phyloP scores from a whole-genome alignment of 1,140 invertebrate species.

The Potamilus streckersoni region DNA sequence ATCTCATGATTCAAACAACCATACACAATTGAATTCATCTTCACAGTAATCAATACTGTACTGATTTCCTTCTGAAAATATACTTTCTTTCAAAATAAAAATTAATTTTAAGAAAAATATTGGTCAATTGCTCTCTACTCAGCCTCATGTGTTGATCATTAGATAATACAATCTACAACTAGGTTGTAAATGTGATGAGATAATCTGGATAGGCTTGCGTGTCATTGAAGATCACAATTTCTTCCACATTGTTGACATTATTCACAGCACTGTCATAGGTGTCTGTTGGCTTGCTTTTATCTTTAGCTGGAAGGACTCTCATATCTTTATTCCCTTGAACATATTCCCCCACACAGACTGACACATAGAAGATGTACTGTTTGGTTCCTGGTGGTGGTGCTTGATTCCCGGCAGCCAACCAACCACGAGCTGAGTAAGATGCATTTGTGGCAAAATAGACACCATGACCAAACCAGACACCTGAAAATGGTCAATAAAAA shows the following conservation, averaged over 20 bases:
- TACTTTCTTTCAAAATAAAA: too few species aligned
- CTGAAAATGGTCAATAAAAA: slow-evolving; percentile 5
- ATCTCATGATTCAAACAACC: too few species aligned
- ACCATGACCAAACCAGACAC: slow-evolving; percentile 19
- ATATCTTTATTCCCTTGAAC: slow-evolving; percentile 20
- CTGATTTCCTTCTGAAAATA: too few species aligned
- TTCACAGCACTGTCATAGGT: slow-evolving; percentile 44
- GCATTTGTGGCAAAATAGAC: slow-evolving; percentile 30
- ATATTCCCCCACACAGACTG: slow-evolving; percentile 33
- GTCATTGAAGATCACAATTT: slow-evolving; percentile 48
- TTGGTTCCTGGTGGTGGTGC: slow-evolving; percentile 6
- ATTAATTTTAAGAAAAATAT: too few species aligned
- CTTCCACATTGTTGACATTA: slow-evolving; percentile 30
- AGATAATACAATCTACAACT: neutral
- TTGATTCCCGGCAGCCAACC: slow-evolving; percentile 3
- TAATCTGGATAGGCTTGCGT: slow-evolving; percentile 50
- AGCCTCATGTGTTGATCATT: too few species aligned
- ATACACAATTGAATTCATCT: too few species aligned
- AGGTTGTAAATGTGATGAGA: slow-evolving; percentile 29
- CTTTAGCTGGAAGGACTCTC: slow-evolving; percentile 17
- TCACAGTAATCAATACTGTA: too few species aligned
- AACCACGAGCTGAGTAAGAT: slow-evolving; percentile 19
- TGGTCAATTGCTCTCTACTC: too few species aligned
- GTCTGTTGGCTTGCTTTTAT: slow-evolving; percentile 7
- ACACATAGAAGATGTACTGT: slow-evolving; percentile 30